Base-by-base conservation (phyloP, 2,113 vertebrate species). In the Gadus macrocephalus region DNA sequence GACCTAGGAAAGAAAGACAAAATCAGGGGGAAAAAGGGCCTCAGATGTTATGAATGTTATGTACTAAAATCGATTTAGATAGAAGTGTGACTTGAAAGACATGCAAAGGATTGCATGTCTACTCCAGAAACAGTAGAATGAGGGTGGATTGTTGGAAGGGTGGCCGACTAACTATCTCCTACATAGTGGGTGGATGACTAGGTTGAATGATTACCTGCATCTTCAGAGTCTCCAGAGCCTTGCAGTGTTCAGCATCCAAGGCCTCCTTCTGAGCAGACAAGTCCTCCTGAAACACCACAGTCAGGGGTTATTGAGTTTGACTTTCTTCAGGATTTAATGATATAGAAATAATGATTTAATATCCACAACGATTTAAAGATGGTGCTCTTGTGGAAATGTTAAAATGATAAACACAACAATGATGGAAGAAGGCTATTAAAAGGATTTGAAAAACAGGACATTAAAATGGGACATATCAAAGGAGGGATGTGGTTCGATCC, bases 201-300 rank as follows among this genome's bases (percentile, higher is more conserved):
- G 42, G 42, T 49, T 14, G 53, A 3, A 9, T 15, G 20, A 49
- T 8, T 84, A 90, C 89, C 82, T 95, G 89, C 5, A 89, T 85
- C 25, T 79, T 88, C 3, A 94, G 85, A 0, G 75, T 60, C 79
- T 92, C 91, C 67, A 94, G 71, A 3, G 92, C 87, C 38, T 78
- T 70, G 60, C 53, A 69, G 70, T 93, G 91, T 58, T 91, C 91
- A n/a, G 83, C 81, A 73, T 95, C 93, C 58, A 93, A 85, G 58
- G 86, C 68, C 16, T 70, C 73, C 71, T 89, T 90, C 56, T 93
- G 93, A 69, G 69, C 72, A 65, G 79, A 72, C 59, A 93, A 71
- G 67, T 93, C 87, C 14, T 16, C 76, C 92, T 93, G 67, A 15
- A 74, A 71, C 28, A 64, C 71, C 2, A 82, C 20, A 77, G 53